These are phyloP conservation scores for Merops nubicus DNA, from an alignment of 2,113 vertebrate species.

Conservation along the genomic window DNA sequence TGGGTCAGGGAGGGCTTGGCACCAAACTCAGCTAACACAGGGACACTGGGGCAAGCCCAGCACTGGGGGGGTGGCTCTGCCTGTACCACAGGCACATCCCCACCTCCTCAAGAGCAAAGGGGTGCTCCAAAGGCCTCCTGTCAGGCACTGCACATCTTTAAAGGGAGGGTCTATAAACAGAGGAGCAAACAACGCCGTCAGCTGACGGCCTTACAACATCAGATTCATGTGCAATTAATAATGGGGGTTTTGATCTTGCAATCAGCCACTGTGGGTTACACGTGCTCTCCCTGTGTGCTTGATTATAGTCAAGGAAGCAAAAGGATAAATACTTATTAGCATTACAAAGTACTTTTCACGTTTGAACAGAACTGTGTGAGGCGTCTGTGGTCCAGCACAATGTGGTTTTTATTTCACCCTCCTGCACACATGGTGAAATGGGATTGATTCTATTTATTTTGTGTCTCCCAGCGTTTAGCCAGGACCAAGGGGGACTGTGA, in stretches of 20 bases:
- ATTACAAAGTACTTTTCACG: slow-evolving; percentile 1
- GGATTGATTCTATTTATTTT: background rate
- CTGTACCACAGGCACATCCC: background rate
- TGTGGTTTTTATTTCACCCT: background rate
- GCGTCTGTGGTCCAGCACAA: background rate
- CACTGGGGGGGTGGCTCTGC: no score
- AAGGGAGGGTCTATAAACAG: background rate
- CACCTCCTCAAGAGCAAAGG: background rate
- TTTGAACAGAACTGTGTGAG: background rate
- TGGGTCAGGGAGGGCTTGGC: background rate
- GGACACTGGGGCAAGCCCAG: no score
- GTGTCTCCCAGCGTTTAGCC: slow-evolving; percentile 11
- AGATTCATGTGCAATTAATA: slow-evolving; percentile 57
- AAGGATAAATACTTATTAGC: slow-evolving; percentile 42
- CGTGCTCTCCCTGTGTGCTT: background rate
- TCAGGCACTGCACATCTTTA: background rate
- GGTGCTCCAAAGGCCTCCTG: rapidly evolving
- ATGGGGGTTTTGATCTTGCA: slow-evolving; percentile 46
- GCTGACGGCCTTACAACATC: background rate
- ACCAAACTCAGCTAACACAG: background rate
- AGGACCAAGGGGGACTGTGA: background rate
- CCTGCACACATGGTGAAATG: background rate
- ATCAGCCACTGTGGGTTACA: slow-evolving; percentile 13
- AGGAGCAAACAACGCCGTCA: slow-evolving; percentile 44
- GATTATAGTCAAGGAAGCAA: slow-evolving; percentile 37